Conservation (phyloP, 2,888 invertebrate species). For the Hemaris fuciformis region DNA sequence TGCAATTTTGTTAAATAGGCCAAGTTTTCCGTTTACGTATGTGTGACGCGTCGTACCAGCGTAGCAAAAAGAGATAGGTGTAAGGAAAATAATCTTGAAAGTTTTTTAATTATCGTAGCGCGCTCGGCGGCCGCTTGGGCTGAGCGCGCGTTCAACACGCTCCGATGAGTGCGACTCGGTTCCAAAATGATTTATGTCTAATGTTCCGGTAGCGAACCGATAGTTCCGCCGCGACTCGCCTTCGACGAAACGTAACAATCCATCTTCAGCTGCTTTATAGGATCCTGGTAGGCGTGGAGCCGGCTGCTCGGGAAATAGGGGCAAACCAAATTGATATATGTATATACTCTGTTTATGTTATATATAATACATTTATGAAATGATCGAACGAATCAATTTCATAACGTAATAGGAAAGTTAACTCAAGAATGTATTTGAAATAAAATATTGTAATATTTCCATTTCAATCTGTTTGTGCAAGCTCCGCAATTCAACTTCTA, state of each 20-base stretch:
- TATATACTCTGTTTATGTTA: neutral
- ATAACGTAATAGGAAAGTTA: neutral
- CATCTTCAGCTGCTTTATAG: neutral
- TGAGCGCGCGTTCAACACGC: slow-evolving; percentile 15
- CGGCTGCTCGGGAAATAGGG: neutral
- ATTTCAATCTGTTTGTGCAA: neutral
- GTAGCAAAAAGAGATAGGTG: slow-evolving; percentile 12
- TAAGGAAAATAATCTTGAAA: slow-evolving; percentile 34
- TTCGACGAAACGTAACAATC: neutral
- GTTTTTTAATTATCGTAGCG: slow-evolving; percentile 37
- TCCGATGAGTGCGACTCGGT: slow-evolving; percentile 16
- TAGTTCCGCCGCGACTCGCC: slow-evolving; percentile 15
- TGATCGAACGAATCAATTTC: neutral
- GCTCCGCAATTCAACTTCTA: neutral
- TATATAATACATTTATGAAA: neutral
- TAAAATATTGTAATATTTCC: neutral
- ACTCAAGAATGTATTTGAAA: neutral
- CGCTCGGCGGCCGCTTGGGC: neutral
- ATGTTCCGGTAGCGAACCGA: slow-evolving; percentile 20
- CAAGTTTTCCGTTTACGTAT: slow-evolving; percentile 7
- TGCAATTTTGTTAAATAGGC: slow-evolving; percentile 19
- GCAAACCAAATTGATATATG: neutral
- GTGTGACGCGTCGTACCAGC: slow-evolving; percentile 2
- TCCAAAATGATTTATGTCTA: slow-evolving; percentile 30
- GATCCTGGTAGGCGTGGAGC: neutral